A percentile compares a stretch with the other conserved stretches of the same genome.
Conservation (phyloP, 2,888 invertebrate species). For the Agriopis leucophaearia region DNA sequence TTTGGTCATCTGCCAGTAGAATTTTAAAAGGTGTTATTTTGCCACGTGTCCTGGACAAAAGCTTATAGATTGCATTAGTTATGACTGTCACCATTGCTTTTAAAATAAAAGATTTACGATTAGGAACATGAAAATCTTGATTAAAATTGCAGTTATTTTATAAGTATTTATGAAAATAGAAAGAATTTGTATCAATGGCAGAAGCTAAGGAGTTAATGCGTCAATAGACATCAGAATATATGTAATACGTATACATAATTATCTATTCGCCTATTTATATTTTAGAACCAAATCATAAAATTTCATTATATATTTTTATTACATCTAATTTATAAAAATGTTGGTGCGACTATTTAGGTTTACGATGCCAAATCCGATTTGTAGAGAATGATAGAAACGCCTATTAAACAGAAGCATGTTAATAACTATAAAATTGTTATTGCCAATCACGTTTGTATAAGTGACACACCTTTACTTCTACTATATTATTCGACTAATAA, state of each 20-base stretch:
- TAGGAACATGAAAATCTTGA: too few species aligned
- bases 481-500: constrained; percentile 27
- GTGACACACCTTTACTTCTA: constrained; percentile 30
- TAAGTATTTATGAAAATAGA: too few species aligned
- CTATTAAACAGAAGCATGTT: constrained; percentile 39
- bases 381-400: constrained; percentile 38
- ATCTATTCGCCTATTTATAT: neutral
- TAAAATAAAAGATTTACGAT: too few species aligned
- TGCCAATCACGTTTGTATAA: constrained; percentile 38
- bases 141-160: too few species aligned
- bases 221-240: neutral
- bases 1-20: constrained; percentile 41
- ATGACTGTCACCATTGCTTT: too few species aligned
- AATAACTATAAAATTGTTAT: constrained; percentile 40
- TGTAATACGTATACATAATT: too few species aligned
- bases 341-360: constrained; percentile 33
- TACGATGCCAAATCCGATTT: constrained; percentile 38
- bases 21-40: constrained; percentile 36
- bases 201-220: too few species aligned
- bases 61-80: constrained; percentile 33
- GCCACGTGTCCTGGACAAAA: constrained; percentile 38
- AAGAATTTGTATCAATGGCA: too few species aligned
- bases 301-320: constrained; percentile 30
- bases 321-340: constrained; percentile 29
- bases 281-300: constrained; percentile 13